Evolutionary conservation across 2,797 vertebrate genomes (phyloP).

Genomic region (Phrynocephalus forsythii): DNA sequence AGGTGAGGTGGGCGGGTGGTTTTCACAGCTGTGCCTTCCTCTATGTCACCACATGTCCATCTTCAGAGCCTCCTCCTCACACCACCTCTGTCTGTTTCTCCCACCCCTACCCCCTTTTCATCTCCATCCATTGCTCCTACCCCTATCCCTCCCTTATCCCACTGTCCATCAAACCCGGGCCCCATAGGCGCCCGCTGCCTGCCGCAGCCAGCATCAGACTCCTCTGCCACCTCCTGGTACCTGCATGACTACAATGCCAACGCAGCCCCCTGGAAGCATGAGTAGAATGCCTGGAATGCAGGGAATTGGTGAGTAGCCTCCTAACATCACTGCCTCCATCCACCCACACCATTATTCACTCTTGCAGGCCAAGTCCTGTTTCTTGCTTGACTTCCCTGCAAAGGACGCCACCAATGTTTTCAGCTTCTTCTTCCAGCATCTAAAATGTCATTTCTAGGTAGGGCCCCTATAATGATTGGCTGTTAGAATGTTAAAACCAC

Average conservation of each 20-base stretch:
- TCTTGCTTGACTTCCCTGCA: slow-evolving; percentile 18
- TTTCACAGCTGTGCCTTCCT: slow-evolving; percentile 7
- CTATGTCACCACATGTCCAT: slow-evolving; percentile 35
- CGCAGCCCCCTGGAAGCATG: slow-evolving; percentile 91
- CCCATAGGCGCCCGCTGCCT: slow-evolving; percentile 54
- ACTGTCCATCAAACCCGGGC: slow-evolving; percentile 40
- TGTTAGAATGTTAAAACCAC: not conserved
- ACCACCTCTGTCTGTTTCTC: slow-evolving; percentile 44
- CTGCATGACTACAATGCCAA: slow-evolving; percentile 93
- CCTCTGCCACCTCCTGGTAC: slow-evolving; percentile 81
- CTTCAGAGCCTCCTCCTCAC: slow-evolving; percentile 59
- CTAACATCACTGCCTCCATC: not conserved
- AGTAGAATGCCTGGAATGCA: slow-evolving; percentile 77
- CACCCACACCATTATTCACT: not conserved
- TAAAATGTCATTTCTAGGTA: not conserved
- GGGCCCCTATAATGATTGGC: not conserved
- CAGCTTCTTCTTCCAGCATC: not conserved
- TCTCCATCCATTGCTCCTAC: slow-evolving; percentile 37
- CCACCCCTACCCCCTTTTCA: slow-evolving; percentile 45
- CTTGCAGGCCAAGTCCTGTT: slow-evolving; percentile 13
- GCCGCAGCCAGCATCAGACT: slow-evolving; percentile 75
- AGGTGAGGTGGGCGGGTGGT: not conserved
- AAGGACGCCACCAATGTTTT: not conserved
- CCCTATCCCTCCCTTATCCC: slow-evolving; percentile 20
- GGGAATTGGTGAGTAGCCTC: slow-evolving; percentile 61